Base-by-base conservation (phyloP, 1,140 invertebrate genomes). In the Phenacoccus solenopsis region DNA sequence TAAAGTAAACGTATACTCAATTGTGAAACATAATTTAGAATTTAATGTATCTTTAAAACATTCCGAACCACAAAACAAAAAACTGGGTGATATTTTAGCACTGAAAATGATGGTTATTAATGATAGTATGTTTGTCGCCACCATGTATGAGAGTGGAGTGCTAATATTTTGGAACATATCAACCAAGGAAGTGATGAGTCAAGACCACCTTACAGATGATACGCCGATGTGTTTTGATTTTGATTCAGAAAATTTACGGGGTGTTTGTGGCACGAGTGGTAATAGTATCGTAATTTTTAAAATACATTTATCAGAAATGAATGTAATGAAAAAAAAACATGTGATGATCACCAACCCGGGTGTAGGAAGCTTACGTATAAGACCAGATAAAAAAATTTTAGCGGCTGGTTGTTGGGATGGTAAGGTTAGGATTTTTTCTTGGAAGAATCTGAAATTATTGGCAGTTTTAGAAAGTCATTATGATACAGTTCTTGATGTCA, bases 401-500 rank as follows among this genome's bases (percentile, higher is more conserved):
- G 84, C 85, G 22, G 81, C 83, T 24, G 90, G 85, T 32, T 87
- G 89, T 22, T 91, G 88, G 87, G 90, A 93, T 76, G 85, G 85
- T 3, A 83, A 84, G 67, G 81, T 92, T 56, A 80, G 90, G 75
- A 82, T 93, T 72, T 93, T 87, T 77, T 88, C 89, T 4, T 88
- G 87, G 84, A 90, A 89, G 76, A 88, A 84, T 70, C 77, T 91
- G 10, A 82, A 87, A 64, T 84, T 87, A 1, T 76, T 94, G 67
- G 90, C 86, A 9, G 86, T 91, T 71, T 79, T 93, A 13, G 85
- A 84, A 32, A 85, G 88, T 74, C 88, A 90, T 73, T 82, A 83
- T 68, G 82, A 83, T 71, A 81, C 82, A 24, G 81, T 90, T 59
- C 82, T 87, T 74, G 88, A 90, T 77, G 81, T 90, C 70, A 82